Evolutionary conservation across 2,113 vertebrate species (phyloP).

Genomic region (Myotis yumanensis): DNA sequence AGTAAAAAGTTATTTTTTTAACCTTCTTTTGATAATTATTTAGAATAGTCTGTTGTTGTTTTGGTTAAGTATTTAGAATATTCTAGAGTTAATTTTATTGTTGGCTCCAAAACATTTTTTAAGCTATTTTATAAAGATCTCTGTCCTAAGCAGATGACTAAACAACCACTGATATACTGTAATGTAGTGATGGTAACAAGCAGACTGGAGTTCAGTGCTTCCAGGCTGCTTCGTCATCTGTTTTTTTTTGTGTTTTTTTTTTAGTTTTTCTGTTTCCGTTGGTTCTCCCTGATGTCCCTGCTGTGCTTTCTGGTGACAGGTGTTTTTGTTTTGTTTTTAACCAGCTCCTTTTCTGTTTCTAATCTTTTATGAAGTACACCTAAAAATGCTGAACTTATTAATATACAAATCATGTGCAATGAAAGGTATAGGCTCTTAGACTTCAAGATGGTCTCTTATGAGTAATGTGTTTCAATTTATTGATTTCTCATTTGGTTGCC

Average conservation of each 20-base stretch:
- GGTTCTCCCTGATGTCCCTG: background rate
- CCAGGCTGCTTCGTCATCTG: background rate
- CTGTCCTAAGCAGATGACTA: background rate
- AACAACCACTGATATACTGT: background rate
- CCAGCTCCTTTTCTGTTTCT: background rate
- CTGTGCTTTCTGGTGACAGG: background rate
- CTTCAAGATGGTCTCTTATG: background rate
- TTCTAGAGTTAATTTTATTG: slow-evolving; percentile 27
- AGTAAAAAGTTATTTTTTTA: background rate
- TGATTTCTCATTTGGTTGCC: slow-evolving; percentile 5
- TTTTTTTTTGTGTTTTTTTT: background rate
- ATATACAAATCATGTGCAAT: background rate
- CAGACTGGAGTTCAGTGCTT: background rate
- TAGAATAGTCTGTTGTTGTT: background rate
- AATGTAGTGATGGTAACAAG: background rate
- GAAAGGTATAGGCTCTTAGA: slow-evolving; percentile 14
- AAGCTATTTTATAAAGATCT: background rate
- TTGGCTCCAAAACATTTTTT: slow-evolving; percentile 13
- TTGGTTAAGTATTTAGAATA: slow-evolving; percentile 40
- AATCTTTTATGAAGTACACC: slow-evolving; percentile 37
- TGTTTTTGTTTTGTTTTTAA: slow-evolving; percentile 12
- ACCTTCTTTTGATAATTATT: slow-evolving; percentile 18
- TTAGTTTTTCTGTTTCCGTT: background rate
- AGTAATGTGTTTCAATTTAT: background rate
- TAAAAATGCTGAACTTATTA: slow-evolving; percentile 25